Base-by-base conservation (phyloP, 2,888 invertebrate species). In the Dendrolimus houi region DNA sequence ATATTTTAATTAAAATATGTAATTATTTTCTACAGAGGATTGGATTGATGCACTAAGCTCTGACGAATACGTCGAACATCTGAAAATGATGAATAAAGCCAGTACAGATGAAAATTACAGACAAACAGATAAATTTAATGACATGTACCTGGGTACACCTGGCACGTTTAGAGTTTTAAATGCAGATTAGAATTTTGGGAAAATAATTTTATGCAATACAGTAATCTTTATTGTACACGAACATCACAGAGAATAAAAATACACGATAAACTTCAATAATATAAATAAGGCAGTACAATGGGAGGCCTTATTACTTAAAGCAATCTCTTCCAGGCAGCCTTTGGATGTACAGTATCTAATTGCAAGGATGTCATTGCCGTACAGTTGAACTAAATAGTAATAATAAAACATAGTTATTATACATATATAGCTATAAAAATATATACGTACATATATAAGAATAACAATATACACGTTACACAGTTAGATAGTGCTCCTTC, bases 141-240 rank as follows among this genome's bases (percentile, higher is more conserved):
- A 76, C 7, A 71, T 78, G 14, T 74, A 71, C 29, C 56, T 76
- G 52, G 82, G 83, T 8, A 73, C 76, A 67, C 75, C 81, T 1
- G 82, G 83, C 3, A 72, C 83, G 0, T 82, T 82, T 56, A 71
- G 81, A 59, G 59, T 65, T 41, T 60, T 82, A 17, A 71, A 55
- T 56, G 70, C 78, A 1, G 79, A 80, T 60, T 79, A 65, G 54
- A 29, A 29, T 29, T 29, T 29, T 6, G 6, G 29, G 3, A 29
- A 29, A 3, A 29, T 29, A 29, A 0, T 3, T 29, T 29, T 29
- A 29, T 29, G 1, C 29, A 29, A 29, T 29, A 29, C 29, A 29
- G 29, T 29, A 29, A 3, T 29, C 3, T 29, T 29, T 29, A 29
- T 29, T 29, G 6, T 29, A 6, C 29, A 3, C 29, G 29, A 29